Evolutionary conservation across 2,888 invertebrate genomes (phyloP).

Genomic region (Drosophila emarginata): DNA sequence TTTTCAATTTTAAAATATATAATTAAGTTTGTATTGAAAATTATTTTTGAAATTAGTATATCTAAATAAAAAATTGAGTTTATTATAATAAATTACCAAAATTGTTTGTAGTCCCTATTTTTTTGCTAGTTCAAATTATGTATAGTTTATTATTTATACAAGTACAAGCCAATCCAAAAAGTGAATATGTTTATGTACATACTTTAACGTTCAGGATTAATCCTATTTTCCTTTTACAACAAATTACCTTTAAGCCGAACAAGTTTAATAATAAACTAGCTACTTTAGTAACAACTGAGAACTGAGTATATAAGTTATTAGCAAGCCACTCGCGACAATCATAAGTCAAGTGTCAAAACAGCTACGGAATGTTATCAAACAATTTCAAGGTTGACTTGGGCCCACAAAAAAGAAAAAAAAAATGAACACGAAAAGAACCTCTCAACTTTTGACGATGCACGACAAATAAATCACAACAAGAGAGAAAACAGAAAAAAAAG

Average conservation of each 20-base stretch:
- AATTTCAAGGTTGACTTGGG: slow-evolving; percentile 68
- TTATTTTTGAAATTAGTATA: too few species aligned
- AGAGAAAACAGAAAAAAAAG: slow-evolving; percentile 9
- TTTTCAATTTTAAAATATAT: too few species aligned
- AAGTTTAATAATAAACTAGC: slow-evolving; percentile 13
- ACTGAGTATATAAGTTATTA: slow-evolving; percentile 58
- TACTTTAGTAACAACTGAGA: slow-evolving; percentile 15
- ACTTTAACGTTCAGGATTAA: too few species aligned
- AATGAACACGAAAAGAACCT: slow-evolving; percentile 24
- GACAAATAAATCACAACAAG: slow-evolving; percentile 65
- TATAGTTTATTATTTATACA: too few species aligned
- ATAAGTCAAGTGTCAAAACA: slow-evolving; percentile 66
- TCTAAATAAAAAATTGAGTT: neutral
- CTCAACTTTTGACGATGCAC: slow-evolving; percentile 47
- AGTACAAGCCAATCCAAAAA: too few species aligned
- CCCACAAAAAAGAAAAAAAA: slow-evolving; percentile 28
- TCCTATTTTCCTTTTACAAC: neutral
- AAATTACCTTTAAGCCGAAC: slow-evolving; percentile 29
- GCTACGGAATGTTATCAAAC: slow-evolving; percentile 69
- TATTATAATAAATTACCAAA: neutral
- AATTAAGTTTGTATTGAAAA: too few species aligned
- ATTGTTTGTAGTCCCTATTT: too few species aligned
- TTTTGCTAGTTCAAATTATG: too few species aligned
- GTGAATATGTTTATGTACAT: too few species aligned
- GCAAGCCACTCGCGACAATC: slow-evolving; percentile 45